Percentiles rank a stretch among this genome's conserved stretches.
phyloP scores from a whole-genome alignment of 2,888 invertebrate genomes.

The Pyrrhia umbra region DNA sequence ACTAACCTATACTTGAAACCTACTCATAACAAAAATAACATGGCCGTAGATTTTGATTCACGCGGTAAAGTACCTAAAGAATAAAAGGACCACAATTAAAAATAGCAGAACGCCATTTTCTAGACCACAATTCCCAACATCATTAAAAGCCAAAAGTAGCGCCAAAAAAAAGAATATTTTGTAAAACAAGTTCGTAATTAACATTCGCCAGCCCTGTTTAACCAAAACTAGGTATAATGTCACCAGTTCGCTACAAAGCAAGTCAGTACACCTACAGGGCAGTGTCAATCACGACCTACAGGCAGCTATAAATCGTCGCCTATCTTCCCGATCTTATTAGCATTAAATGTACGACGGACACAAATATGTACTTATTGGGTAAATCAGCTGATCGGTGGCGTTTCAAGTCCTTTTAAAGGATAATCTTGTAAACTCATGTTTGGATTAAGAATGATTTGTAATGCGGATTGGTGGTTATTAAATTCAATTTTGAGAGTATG shows the following conservation, averaged over 20 bases:
- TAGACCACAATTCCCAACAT: background rate
- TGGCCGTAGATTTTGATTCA: background rate
- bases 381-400: conserved; percentile 35
- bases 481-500: too few relatives aligned
- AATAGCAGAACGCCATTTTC: background rate
- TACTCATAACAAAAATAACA: background rate
- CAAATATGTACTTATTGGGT: conserved; percentile 33
- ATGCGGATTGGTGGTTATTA: background rate
- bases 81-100: background rate
- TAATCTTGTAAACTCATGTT: conserved; percentile 7
- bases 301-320: conserved; percentile 52
- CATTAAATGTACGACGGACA: conserved; percentile 47
- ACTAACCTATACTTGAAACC: too few relatives aligned
- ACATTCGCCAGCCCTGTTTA: conserved; percentile 57
- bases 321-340: conserved; percentile 59
- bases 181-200: conserved; percentile 15
- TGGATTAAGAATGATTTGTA: background rate
- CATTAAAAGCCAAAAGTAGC: background rate
- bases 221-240: conserved; percentile 69
- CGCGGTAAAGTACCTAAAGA: background rate
- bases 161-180: background rate
- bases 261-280: conserved; percentile 58
- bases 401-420: conserved; percentile 29
- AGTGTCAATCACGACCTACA: conserved; percentile 72
- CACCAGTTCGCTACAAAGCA: conserved; percentile 61